Evolutionary conservation across 1,140 invertebrate species (phyloP).

Genomic region (Dysdera silvatica): DNA sequence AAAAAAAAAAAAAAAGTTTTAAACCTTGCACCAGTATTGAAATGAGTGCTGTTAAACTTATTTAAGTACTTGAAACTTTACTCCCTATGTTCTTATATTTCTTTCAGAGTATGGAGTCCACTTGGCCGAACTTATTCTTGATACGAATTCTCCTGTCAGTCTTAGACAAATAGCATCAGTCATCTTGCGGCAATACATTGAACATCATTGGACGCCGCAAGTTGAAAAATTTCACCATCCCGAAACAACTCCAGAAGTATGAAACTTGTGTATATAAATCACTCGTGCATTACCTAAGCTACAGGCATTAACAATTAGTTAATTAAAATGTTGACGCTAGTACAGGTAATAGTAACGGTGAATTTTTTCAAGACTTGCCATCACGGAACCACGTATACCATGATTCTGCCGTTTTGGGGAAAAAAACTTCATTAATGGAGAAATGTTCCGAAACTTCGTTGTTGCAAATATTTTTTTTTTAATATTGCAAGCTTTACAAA

Average conservation of each 20-base stretch:
- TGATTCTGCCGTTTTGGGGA: too few relatives aligned
- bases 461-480: too few relatives aligned
- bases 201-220: slow-evolving; percentile 58
- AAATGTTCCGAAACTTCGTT: too few relatives aligned
- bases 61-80: not conserved
- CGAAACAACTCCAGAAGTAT: slow-evolving; percentile 48
- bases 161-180: slow-evolving; percentile 64
- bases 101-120: slow-evolving; percentile 61
- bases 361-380: too few relatives aligned
- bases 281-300: too few relatives aligned
- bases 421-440: too few relatives aligned
- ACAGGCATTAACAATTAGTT: not conserved
- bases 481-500: too few relatives aligned
- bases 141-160: slow-evolving; percentile 55
- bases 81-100: not conserved
- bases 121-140: slow-evolving; percentile 62
- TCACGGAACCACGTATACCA: too few relatives aligned
- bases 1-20: not conserved
- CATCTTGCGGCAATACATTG: slow-evolving; percentile 66
- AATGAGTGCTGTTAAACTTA: not conserved
- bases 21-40: not conserved
- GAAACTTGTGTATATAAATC: not conserved
- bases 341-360: too few relatives aligned
- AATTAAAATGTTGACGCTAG: not conserved
- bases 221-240: slow-evolving; percentile 57